Percentiles rank a stretch among this genome's conserved stretches.
phyloP scores from a whole-genome alignment of 2,888 invertebrate genomes.

The Lochmaea capreae region DNA sequence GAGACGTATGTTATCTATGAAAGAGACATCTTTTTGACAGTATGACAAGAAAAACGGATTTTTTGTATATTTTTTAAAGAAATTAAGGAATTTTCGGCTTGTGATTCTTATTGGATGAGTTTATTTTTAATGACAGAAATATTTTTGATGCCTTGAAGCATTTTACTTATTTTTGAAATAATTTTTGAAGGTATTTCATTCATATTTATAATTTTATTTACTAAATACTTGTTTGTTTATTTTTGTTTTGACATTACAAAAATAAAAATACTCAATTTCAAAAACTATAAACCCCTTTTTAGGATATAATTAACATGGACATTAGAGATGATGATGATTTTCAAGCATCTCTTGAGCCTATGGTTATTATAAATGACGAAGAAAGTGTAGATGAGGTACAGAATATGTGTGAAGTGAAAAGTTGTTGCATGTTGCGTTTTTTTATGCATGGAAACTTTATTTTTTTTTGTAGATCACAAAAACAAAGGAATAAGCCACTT shows the following conservation, averaged over 20 bases:
- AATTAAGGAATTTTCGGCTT: slow-evolving; percentile 54
- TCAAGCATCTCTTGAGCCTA: slow-evolving; percentile 57
- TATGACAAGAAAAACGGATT: slow-evolving; percentile 60
- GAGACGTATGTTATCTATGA: too few species aligned
- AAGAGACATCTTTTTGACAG: slow-evolving; percentile 24
- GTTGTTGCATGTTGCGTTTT: slow-evolving; percentile 13
- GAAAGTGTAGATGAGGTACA: slow-evolving; percentile 49
- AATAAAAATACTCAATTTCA: slow-evolving; percentile 28
- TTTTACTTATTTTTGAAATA: slow-evolving; percentile 5
- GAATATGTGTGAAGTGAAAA: neutral
- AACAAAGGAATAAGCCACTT: neutral
- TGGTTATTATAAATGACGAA: slow-evolving; percentile 59
- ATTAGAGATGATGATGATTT: slow-evolving; percentile 51
- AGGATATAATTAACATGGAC: slow-evolving; percentile 50
- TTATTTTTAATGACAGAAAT: slow-evolving; percentile 52
- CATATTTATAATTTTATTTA: slow-evolving; percentile 41
- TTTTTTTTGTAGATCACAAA: slow-evolving; percentile 16
- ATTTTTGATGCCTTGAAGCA: slow-evolving; percentile 6
- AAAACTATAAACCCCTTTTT: slow-evolving; percentile 6
- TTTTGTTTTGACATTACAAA: slow-evolving; percentile 43
- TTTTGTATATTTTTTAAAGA: slow-evolving; percentile 62
- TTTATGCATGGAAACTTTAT: slow-evolving; percentile 18
- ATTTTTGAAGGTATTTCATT: slow-evolving; percentile 32
- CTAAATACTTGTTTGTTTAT: slow-evolving; percentile 58
- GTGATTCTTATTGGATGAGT: slow-evolving; percentile 54